Evolutionary conservation across 2,113 vertebrate species (phyloP).

Genomic region (Melanostigma gelatinosum): DNA sequence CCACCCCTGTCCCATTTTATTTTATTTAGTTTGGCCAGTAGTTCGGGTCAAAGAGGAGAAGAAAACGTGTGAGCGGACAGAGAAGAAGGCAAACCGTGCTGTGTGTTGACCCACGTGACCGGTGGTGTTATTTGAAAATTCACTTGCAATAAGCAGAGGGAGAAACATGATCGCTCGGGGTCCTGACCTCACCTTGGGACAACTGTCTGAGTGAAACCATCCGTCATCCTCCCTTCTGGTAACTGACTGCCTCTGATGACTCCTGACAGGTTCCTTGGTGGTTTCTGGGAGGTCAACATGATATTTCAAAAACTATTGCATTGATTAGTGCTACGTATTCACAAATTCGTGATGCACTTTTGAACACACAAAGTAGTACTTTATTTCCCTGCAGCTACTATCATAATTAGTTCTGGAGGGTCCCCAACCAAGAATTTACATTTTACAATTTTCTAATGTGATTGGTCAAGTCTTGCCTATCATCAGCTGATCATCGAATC

Average conservation of each 20-base stretch:
- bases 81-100: background rate
- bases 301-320: background rate
- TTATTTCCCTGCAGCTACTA: background rate
- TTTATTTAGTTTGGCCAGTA: conserved; percentile 3
- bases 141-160: background rate
- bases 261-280: conserved; percentile 20
- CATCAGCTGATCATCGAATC: background rate
- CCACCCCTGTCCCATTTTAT: conserved; percentile 29
- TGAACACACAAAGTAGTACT: background rate
- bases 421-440: background rate
- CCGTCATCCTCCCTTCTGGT: conserved; percentile 46
- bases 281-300: conserved; percentile 7
- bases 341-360: background rate
- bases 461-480: background rate
- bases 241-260: conserved; percentile 28
- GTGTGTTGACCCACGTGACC: conserved; percentile 17
- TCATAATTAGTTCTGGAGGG: background rate
- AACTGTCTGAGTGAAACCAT: conserved; percentile 51
- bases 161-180: conserved; percentile 3
- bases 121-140: background rate
- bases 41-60: conserved; percentile 4
- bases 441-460: background rate
- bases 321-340: background rate
- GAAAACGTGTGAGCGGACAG: background rate
- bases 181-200: conserved; percentile 25